These are phyloP conservation scores for Cichladusa arquata DNA, from an alignment of 2,113 vertebrate genomes.

Conservation along the genomic window DNA sequence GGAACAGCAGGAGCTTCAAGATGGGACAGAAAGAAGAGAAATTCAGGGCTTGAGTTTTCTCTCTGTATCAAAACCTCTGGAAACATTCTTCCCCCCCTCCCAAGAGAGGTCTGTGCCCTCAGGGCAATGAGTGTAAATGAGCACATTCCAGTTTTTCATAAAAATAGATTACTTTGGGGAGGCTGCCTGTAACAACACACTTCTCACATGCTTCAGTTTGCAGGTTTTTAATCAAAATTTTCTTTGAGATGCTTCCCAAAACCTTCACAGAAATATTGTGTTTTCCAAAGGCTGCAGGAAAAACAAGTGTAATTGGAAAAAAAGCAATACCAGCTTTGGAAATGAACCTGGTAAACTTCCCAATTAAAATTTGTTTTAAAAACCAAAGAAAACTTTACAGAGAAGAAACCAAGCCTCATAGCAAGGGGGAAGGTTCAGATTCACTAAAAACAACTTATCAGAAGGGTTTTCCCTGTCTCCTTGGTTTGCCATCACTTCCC, in stretches of 20 bases:
- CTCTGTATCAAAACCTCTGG: background rate
- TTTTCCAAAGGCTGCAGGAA: constrained; percentile 9
- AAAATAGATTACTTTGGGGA: background rate
- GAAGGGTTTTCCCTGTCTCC: background rate
- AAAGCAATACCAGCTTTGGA: background rate
- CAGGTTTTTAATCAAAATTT: constrained; percentile 14
- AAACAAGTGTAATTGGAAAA: background rate
- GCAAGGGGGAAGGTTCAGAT: background rate
- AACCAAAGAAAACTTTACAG: background rate
- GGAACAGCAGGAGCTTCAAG: background rate
- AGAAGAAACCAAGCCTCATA: background rate
- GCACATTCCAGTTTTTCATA: background rate
- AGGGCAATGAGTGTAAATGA: background rate
- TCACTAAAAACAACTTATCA: background rate
- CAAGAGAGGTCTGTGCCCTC: background rate
- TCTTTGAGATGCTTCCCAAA: constrained; percentile 1
- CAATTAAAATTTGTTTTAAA: background rate
- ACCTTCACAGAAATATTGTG: background rate
- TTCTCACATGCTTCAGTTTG: background rate
- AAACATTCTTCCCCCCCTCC: background rate
- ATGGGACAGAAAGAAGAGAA: background rate
- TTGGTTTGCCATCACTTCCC: background rate
- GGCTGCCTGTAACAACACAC: background rate
- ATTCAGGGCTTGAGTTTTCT: background rate
- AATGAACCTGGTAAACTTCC: background rate